A percentile compares a stretch with the other conserved stretches of the same genome.
phyloP scores from a whole-genome alignment of 2,797 vertebrate genomes.

The Micropoecilia bifurca region DNA sequence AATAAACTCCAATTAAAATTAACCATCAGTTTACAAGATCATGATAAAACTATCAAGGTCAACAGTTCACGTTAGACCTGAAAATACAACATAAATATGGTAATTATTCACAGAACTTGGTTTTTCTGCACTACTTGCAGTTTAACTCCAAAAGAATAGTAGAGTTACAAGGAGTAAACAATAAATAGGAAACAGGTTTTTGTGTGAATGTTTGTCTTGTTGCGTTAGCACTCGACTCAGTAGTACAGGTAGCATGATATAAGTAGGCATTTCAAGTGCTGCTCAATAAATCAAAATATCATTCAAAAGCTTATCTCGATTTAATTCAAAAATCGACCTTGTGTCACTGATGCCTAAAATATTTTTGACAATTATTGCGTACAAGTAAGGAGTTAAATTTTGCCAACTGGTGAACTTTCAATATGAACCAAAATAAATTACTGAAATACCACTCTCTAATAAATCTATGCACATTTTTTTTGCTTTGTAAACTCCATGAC shows the following conservation, averaged over 20 bases:
- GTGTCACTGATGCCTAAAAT: background rate
- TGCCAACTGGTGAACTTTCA: background rate
- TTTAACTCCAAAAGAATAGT: conserved; percentile 55
- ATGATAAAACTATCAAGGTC: conserved; percentile 41
- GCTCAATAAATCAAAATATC: background rate
- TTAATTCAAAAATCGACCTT: background rate
- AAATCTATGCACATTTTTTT: background rate
- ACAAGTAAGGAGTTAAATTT: background rate
- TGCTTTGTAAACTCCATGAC: background rate
- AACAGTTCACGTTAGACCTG: conserved; percentile 62
- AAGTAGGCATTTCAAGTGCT: conserved; percentile 32
- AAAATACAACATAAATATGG: conserved; percentile 75
- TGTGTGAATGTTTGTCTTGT: conserved; percentile 55
- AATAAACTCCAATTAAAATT: conserved; percentile 69
- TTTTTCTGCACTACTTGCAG: conserved; percentile 54
- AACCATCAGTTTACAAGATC: conserved; percentile 48
- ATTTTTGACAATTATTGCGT: background rate
- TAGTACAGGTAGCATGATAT: conserved; percentile 75
- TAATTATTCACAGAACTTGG: conserved; percentile 68
- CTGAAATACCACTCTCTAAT: background rate
- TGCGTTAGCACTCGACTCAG: conserved; percentile 74
- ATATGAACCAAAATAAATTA: background rate
- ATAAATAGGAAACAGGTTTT: conserved; percentile 75
- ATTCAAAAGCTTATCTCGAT: background rate
- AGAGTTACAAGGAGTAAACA: conserved; percentile 67